Conservation (phyloP, 2,797 vertebrate species). For the Phataginus tetradactyla region DNA sequence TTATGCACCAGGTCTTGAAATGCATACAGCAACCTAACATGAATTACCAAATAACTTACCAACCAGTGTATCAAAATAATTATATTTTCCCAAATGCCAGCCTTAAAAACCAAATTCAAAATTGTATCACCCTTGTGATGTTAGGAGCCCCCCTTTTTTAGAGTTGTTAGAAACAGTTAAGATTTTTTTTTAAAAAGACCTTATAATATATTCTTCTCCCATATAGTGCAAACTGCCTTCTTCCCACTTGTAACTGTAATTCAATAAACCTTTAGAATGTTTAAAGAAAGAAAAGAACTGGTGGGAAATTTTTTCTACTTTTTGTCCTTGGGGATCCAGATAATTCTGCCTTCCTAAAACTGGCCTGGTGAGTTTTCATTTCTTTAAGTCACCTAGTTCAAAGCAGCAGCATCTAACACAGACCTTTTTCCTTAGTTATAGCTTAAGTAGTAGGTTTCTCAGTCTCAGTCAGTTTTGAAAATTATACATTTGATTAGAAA, state of each 20-base stretch:
- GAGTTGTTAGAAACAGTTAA: conserved; percentile 50
- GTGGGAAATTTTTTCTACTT: conserved; percentile 31
- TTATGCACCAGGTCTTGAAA: conserved; percentile 48
- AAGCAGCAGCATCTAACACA: not conserved
- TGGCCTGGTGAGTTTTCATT: conserved; percentile 23
- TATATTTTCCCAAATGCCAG: conserved; percentile 57
- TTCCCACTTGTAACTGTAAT: conserved; percentile 39
- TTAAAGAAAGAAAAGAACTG: conserved; percentile 58
- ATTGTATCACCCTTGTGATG: conserved; percentile 19
- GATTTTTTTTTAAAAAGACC: not conserved
- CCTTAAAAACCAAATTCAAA: conserved; percentile 44
- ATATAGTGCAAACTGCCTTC: conserved; percentile 35
- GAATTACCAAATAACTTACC: conserved; percentile 42
- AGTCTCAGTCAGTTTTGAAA: conserved; percentile 46
- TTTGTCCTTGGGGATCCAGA: conserved; percentile 28
- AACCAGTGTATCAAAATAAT: conserved; percentile 41
- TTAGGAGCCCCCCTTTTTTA: conserved; percentile 46
- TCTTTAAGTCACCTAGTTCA: conserved; percentile 21
- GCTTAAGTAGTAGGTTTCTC: conserved; percentile 11
- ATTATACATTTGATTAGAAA: conserved; percentile 73
- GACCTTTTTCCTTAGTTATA: not conserved
- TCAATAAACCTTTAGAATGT: conserved; percentile 52
- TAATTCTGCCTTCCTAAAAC: conserved; percentile 51
- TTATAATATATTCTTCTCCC: conserved; percentile 30
- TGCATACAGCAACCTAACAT: not conserved